phyloP scores from a whole-genome alignment of 2,888 invertebrate genomes.

The Eupithecia subfuscata region DNA sequence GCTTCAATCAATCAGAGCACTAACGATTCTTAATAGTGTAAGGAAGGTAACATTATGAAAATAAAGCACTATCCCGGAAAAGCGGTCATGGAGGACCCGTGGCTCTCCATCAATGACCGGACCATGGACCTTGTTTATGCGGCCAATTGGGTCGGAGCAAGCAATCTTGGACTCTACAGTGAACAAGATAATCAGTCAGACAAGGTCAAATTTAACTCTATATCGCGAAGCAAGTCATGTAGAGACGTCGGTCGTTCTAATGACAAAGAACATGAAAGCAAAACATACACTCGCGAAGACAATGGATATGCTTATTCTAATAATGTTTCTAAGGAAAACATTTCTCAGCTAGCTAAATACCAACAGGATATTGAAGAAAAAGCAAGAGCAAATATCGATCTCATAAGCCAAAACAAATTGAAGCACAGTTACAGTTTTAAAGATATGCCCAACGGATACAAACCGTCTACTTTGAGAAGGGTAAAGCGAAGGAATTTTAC shows the following conservation, averaged over 20 bases:
- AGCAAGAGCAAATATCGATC: constrained; percentile 79
- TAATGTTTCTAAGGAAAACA: constrained; percentile 71
- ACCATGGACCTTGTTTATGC: constrained; percentile 92
- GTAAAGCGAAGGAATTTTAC: constrained; percentile 83
- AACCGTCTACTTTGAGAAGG: constrained; percentile 83
- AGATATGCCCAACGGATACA: constrained; percentile 85
- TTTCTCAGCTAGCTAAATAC: constrained; percentile 85
- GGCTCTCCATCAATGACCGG: constrained; percentile 86
- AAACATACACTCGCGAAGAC: constrained; percentile 66
- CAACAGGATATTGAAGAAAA: constrained; percentile 85
- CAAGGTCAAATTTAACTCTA: constrained; percentile 73
- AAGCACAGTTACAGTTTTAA: constrained; percentile 84
- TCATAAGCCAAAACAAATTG: constrained; percentile 80
- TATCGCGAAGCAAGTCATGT: constrained; percentile 81
- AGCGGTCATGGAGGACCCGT: constrained; percentile 90
- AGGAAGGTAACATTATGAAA: constrained; percentile 85
- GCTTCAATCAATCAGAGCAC: constrained; percentile 22
- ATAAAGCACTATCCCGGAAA: constrained; percentile 93
- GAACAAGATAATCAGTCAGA: constrained; percentile 66
- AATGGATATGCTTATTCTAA: constrained; percentile 65
- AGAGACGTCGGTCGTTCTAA: constrained; percentile 73
- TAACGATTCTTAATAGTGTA: background rate
- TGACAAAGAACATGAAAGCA: constrained; percentile 64
- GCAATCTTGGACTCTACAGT: constrained; percentile 78
- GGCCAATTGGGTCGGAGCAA: constrained; percentile 92